These are phyloP conservation scores for Mercenaria mercenaria DNA, from an alignment of 1,140 invertebrate species.

Conservation along the genomic window DNA sequence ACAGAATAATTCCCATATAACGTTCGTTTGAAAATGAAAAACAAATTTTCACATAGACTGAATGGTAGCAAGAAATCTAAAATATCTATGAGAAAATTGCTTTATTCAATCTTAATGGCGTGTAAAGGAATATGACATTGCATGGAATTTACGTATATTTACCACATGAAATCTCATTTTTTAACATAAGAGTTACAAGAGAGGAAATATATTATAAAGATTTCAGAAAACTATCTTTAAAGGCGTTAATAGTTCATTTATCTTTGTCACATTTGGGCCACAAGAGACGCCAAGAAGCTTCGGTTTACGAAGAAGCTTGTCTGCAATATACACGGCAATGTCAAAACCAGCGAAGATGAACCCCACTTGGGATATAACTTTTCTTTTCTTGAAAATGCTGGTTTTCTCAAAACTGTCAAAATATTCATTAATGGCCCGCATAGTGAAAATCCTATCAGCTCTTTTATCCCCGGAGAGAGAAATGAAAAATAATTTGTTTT, in stretches of 20 bases:
- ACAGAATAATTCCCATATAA: too few relatives aligned
- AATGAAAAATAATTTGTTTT: slow-evolving; percentile 43
- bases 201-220: slow-evolving; percentile 29
- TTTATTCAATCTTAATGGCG: too few relatives aligned
- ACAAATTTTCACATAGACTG: too few relatives aligned
- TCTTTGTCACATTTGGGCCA: slow-evolving; percentile 27
- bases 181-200: neutral
- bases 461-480: neutral
- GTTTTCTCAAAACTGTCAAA: slow-evolving; percentile 65
- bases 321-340: slow-evolving; percentile 18
- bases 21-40: too few relatives aligned
- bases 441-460: slow-evolving; percentile 52
- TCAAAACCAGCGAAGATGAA: slow-evolving; percentile 21
- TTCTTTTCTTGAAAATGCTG: slow-evolving; percentile 35
- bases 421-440: slow-evolving; percentile 65
- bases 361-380: slow-evolving; percentile 15
- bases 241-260: slow-evolving; percentile 39
- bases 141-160: too few relatives aligned
- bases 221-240: neutral
- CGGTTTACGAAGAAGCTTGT: slow-evolving; percentile 24
- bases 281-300: slow-evolving; percentile 34
- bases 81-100: too few relatives aligned
- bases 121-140: too few relatives aligned
- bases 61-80: too few relatives aligned
- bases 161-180: neutral